A percentile compares a stretch with the other conserved stretches of the same genome.
Conservation (phyloP, 1,140 invertebrate species). For the Neuroterus valhalla region DNA sequence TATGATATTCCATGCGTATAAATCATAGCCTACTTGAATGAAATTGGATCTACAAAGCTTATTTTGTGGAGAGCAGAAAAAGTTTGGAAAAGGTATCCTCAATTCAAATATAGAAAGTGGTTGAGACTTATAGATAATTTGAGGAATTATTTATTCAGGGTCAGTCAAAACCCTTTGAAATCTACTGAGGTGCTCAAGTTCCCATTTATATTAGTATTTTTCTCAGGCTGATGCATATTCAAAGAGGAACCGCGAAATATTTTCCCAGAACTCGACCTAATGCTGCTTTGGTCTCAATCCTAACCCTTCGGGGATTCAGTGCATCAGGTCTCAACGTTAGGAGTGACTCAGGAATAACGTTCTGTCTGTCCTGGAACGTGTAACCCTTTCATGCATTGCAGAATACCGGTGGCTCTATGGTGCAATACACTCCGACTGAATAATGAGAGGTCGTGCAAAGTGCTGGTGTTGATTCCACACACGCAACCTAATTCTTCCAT, state of each 20-base stretch:
- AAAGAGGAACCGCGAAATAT: neutral
- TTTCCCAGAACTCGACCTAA: neutral
- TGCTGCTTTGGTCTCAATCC: neutral
- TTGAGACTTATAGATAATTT: neutral
- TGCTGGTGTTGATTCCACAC: neutral
- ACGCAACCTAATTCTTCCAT: neutral
- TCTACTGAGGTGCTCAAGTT: neutral
- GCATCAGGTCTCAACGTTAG: neutral
- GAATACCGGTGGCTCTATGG: neutral
- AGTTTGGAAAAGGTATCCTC: too few species aligned
- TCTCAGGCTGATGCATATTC: neutral
- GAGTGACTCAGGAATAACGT: constrained; percentile 2
- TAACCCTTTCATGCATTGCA: neutral
- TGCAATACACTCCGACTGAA: neutral
- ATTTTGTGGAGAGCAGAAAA: too few species aligned
- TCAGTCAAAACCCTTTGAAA: neutral
- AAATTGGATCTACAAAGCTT: too few species aligned
- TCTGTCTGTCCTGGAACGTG: neutral
- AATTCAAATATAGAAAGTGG: too few species aligned
- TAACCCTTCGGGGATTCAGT: neutral
- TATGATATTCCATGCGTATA: too few species aligned
- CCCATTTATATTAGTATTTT: neutral
- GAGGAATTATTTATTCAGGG: neutral
- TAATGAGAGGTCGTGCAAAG: neutral
- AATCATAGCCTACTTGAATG: too few species aligned